Evolutionary conservation across 2,113 vertebrate species (phyloP).

Genomic region (Piprites chloris): DNA sequence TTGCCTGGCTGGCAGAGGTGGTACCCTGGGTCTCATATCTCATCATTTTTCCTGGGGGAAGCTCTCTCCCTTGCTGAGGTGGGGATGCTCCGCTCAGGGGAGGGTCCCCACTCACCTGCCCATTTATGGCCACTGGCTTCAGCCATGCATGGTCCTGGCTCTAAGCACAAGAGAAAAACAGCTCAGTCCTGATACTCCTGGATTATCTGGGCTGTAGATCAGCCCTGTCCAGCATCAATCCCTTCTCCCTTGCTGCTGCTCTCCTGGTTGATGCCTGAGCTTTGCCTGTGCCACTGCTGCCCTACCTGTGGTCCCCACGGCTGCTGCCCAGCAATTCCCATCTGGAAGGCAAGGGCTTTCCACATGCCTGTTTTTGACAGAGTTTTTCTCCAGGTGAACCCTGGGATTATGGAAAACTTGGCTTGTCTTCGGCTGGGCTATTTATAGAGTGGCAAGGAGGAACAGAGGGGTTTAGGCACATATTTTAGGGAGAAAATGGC

Average conservation of each 20-base stretch:
- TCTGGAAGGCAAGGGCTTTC: not conserved
- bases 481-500: slow-evolving; percentile 57
- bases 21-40: not conserved
- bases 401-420: not conserved
- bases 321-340: not conserved
- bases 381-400: not conserved
- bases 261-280: not conserved
- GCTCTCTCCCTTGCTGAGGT: not conserved
- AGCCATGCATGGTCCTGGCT: not conserved
- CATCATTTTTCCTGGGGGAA: not conserved
- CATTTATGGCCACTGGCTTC: not conserved
- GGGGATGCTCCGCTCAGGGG: accelerated
- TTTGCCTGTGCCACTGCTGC: not conserved
- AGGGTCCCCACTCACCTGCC: not conserved
- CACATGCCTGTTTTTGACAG: accelerated
- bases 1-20: accelerated
- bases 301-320: accelerated
- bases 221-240: not conserved
- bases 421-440: not conserved
- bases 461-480: slow-evolving; percentile 28
- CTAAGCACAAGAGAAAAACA: not conserved
- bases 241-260: not conserved
- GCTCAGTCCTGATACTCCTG: not conserved
- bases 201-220: not conserved
- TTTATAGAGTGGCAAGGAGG: not conserved